Conservation (phyloP, 2,888 invertebrate species). For the Diaperis boleti region DNA sequence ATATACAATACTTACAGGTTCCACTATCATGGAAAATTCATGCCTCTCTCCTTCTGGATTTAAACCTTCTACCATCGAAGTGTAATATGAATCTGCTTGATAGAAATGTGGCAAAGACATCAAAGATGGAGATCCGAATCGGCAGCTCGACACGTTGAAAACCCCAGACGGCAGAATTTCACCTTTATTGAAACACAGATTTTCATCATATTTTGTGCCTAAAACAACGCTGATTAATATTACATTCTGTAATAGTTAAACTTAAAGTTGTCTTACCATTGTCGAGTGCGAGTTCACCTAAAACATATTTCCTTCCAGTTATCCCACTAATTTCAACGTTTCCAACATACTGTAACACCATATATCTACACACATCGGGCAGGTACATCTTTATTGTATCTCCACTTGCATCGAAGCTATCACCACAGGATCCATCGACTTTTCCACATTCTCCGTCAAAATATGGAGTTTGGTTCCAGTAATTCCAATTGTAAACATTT, state of each 20-base stretch:
- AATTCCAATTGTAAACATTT: constrained; percentile 79
- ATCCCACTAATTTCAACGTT: background rate
- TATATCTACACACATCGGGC: background rate
- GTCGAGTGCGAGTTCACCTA: background rate
- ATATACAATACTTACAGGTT: constrained; percentile 71
- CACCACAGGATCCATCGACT: constrained; percentile 5
- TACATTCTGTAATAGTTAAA: too few relatives aligned
- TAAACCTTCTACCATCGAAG: constrained; percentile 76
- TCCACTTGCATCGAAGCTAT: background rate
- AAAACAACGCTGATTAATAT: too few relatives aligned
- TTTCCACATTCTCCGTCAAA: constrained; percentile 1
- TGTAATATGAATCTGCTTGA: constrained; percentile 78
- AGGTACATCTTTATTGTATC: background rate
- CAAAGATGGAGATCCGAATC: constrained; percentile 85
- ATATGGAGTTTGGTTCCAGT: constrained; percentile 55
- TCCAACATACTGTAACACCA: background rate
- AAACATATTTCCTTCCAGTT: background rate
- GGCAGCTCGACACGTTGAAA: constrained; percentile 81
- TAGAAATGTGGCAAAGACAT: constrained; percentile 88
- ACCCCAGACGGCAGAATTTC: constrained; percentile 80
- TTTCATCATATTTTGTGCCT: constrained; percentile 73
- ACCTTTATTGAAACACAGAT: constrained; percentile 80
- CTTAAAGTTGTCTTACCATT: constrained; percentile 5
- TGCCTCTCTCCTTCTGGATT: constrained; percentile 77
- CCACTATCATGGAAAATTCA: constrained; percentile 80